Evolutionary conservation across 92 coral and sea anemone genomes (phyloP), one percentile per base, ranked within the genome.

Genomic region (Palythoa heliodiscus): DNA sequence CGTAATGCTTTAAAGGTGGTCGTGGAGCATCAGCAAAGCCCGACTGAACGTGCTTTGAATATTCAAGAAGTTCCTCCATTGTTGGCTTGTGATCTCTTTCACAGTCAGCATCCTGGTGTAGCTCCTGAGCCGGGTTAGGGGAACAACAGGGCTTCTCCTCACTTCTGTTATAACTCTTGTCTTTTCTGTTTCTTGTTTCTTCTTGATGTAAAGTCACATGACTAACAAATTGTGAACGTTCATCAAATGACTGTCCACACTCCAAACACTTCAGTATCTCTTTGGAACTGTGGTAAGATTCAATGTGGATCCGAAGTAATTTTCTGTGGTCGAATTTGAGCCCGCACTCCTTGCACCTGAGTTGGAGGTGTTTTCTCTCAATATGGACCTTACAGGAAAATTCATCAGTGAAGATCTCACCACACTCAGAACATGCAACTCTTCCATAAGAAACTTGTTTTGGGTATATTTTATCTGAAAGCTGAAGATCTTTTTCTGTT

Each of bases 301-400:
- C 93, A 87, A 94, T 92, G 85, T 94, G 98, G 40, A 94, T 94
- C 81, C 91, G 91, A 35, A 92, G 83, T 75, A 94, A 82, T 78
- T 94, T 94, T 89, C 93, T 94, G 90, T 94, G 98, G 77, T 94
- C 98, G 61, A 94, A 94, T 25, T 84, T 70, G 24, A 92, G 83
- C n/a, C 98, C 95, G 64, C 98, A 94, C 87, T 94, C 98, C 37
- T 87, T 86, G 69, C 98, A 94, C n/a, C 89, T 89, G 7, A 95
- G 98, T 38, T 84, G 91, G 86, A 85, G 90, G 83, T 94, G 98
- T n/a, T 91, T 83, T 70, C 58, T 94, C 67, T 94, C 93, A 70
- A 94, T 76, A 67, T 94, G 98, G 63, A 89, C 76, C 39, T 87
- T 90, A 52, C 89, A 93, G 6, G 93, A 91, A 61, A 78, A 81